Evolutionary conservation across 2,113 vertebrate species (phyloP), one percentile per base, ranked within the genome.

Genomic region (Pyrgilauda ruficollis): DNA sequence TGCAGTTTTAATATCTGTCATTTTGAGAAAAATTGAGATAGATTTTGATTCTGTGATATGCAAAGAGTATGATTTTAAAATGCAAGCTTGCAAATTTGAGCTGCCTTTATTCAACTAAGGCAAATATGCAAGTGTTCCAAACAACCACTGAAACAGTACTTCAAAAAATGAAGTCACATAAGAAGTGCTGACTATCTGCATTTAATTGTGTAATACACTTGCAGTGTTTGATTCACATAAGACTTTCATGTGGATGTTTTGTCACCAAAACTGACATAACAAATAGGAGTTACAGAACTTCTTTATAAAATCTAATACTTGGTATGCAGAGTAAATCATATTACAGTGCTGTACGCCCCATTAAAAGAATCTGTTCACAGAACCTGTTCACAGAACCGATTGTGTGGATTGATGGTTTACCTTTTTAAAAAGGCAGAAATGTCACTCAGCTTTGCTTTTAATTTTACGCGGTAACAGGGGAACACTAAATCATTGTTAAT

Each of bases 401-500:
- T 82, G 44, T 6, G 3, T 69, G n/a, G 33, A 84, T 17, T 91
- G 41, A 58, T 79, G 67, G 22, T 76, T 88, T 87, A 15, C 16
- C 26, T 78, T 75, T 87, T 75, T 75, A 7, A 77, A 85, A 80
- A 86, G 35, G 70, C 87, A 88, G 79, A 90, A 93, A 63, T 63
- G 49, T 92, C 76, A 41, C 16, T 96, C 79, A 67, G 43, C 31
- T 81, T 88, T 87, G 31, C 87, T 90, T 91, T 95, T 92, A 72
- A 88, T 94, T 94, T 88, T 84, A 88, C 49, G 21, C 86, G 64
- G 44, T 87, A 78, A 31, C 61, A 27, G 56, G 85, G 52, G 76
- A 96, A 23, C 52, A 33, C 78, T 84, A 93, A 93, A 76, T 81
- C 64, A 31, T 78, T 88, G 49, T 78, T 96, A 93, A 93, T 96